phyloP scores from a whole-genome alignment of 2,113 vertebrate species.

The Eurypyga helias region DNA sequence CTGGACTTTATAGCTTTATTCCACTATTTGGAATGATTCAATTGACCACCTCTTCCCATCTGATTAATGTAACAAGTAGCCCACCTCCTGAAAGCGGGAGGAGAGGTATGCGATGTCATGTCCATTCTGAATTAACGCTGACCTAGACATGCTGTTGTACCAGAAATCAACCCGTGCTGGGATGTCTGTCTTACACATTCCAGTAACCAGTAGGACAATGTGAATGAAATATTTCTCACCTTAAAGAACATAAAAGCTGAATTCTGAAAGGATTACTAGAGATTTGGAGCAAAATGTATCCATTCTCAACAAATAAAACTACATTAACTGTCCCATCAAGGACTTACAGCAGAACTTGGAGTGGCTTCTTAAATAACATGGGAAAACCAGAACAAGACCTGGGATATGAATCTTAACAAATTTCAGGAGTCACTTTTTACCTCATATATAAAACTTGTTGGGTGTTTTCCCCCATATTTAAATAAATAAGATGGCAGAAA shows the following conservation, averaged over 20 bases:
- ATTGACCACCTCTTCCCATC: background rate
- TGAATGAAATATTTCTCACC: background rate
- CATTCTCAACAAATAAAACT: background rate
- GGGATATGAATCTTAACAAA: background rate
- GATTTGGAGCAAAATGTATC: background rate
- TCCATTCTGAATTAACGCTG: background rate
- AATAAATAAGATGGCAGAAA: background rate
- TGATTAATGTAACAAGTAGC: constrained; percentile 8
- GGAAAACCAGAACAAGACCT: background rate
- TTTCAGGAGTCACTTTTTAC: background rate
- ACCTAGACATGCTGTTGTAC: background rate
- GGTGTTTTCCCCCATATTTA: background rate
- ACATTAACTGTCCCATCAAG: background rate
- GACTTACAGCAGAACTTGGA: background rate
- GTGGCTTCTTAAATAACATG: background rate
- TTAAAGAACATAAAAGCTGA: background rate
- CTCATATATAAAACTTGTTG: background rate
- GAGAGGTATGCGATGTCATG: background rate
- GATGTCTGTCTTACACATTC: background rate
- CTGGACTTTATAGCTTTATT: background rate
- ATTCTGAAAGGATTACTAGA: background rate
- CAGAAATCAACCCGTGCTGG: background rate
- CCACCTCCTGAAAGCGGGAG: background rate
- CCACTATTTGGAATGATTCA: background rate
- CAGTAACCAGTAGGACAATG: background rate